Evolutionary conservation across 2,797 vertebrate species (phyloP), one percentile per base, ranked within the genome.

Genomic region (Sparus aurata): DNA sequence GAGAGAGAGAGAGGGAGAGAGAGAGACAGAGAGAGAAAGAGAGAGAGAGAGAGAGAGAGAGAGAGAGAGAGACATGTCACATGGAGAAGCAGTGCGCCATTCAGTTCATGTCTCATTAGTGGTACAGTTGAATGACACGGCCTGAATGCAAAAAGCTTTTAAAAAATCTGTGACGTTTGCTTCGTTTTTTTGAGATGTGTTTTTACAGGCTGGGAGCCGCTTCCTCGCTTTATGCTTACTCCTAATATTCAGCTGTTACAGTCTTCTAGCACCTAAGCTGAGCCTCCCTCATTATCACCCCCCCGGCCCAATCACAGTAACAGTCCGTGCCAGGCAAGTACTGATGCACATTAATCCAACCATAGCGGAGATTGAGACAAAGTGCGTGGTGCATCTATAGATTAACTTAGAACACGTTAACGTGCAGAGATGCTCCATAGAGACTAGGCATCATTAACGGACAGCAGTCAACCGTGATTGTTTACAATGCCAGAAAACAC

Each of bases 211-310:
- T 38, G 63, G 60, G 61, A 87, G 73, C 76, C 50, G 6, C 75
- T 81, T 76, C 46, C 77, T 69, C 54, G 73, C 53, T 87, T 89
- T 86, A 74, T 85, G 87, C 83, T 88, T 83, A 73, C 85, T 82
- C 82, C 76, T 86, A 47, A 79, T 91, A 91, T 90, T 85, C 81
- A 80, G 69, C 79, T 72, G 66, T 64, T 79, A 70, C 85, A 80
- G 70, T 84, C 71, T 84, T 84, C 59, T 87, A 80, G 80, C 87
- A 89, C 88, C 80, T 90, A 86, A 88, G 81, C 83, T 66, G 80
- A 88, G 81, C 68, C 77, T 76, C 80, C 74, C 80, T 88, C 89
- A 87, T 92, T 90, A 89, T 85, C 85, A 84, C 88, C 85, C 83
- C 73, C 70, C 70, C 78, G 55, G 67, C 76, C 74, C 76, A 66